Evolutionary conservation across 2,113 vertebrate genomes (phyloP).

Genomic region (Chunga burmeisteri): DNA sequence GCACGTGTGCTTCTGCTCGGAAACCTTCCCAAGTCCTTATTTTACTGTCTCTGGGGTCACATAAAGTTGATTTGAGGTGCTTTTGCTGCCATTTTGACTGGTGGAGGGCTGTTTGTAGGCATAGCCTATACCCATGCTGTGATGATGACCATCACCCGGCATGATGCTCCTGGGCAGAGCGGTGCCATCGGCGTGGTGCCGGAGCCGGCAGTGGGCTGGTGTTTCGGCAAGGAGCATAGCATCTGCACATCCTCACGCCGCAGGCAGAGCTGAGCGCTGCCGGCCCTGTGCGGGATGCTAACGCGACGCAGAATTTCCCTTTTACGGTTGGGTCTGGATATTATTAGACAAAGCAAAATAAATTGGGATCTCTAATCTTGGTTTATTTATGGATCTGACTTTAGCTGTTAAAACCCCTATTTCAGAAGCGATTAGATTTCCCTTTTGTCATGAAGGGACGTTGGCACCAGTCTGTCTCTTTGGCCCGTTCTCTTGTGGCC

Average conservation of each 20-base stretch:
- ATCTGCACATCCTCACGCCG: neutral
- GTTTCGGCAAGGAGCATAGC: neutral
- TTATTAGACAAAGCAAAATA: neutral
- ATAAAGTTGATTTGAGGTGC: neutral
- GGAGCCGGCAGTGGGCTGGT: neutral
- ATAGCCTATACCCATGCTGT: accelerated
- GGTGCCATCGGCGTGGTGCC: neutral
- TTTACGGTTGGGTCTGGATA: neutral
- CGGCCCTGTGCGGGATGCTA: neutral
- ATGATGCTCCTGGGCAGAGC: neutral
- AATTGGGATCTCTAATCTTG: neutral
- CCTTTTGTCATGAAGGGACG: neutral
- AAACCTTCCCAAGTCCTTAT: neutral
- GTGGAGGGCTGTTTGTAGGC: neutral
- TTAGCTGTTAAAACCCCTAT: neutral
- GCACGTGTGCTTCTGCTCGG: neutral
- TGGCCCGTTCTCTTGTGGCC: neutral
- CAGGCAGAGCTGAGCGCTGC: neutral
- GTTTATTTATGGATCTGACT: neutral
- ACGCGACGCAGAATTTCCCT: neutral
- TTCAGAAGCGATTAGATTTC: neutral
- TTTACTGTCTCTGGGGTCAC: neutral
- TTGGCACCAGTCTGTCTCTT: neutral
- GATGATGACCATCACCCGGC: neutral
- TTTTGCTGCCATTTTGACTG: neutral